Evolutionary conservation across 1,140 invertebrate genomes (phyloP), one percentile per base, ranked within the genome.

Genomic region (Ganaspis sp.): DNA sequence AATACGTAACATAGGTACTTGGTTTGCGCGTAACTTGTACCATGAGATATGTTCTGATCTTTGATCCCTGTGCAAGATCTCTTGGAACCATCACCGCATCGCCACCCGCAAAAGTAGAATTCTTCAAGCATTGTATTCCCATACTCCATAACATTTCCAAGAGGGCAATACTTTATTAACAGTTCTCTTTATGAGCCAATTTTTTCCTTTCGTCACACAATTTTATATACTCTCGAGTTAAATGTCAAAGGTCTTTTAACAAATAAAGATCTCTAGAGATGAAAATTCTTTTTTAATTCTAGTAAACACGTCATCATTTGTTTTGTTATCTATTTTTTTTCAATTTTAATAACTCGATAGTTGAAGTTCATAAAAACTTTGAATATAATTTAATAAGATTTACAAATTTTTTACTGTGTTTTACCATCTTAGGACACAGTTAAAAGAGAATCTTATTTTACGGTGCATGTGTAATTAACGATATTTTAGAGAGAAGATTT

Each of bases 31-130:
- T 29, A 64, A 64, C 58, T 64, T 64, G 12, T 26, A 64, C 58
- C 11, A n/a, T 64, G 21, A 64, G 58, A 64, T 64, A 64, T 29
- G 58, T 64, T 64, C 26, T 64, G 26, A 29, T n/a, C 58, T 34
- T 29, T 64, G 58, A 29, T 34, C 58, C 58, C 58, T 64, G 23
- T 64, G 15, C 26, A 34, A 26, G 23, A 64, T 64, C 11, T 64
- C 58, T 64, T 64, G 26, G 58, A 64, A 64, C 26, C 58, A 64
- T 64, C 58, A 29, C 58, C 23, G 23, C 58, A 29, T 26, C 29
- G 58, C 58, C 58, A 64, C 58, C 58, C 58, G 58, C 58, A 64
- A 64, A 64, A 64, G 58, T 64, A 29, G 58, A 29, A 64, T 64
- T 64, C 58, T 64, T 29, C 12, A 29, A 64, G 58, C 26, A 29